Conservation (phyloP, 2,888 invertebrate species). For the Himalopsyche japonica region DNA sequence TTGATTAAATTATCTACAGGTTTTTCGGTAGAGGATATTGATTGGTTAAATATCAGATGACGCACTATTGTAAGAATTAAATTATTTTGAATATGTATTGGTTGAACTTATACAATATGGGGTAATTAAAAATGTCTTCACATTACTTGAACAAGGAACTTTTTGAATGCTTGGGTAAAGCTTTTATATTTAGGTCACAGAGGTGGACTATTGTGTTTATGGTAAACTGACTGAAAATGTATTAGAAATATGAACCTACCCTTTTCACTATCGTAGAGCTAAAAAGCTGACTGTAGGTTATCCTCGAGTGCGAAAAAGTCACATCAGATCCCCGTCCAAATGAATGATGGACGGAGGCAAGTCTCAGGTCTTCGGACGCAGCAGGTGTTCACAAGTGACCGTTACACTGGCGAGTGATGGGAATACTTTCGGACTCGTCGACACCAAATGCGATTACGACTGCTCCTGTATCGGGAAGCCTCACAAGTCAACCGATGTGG, state of each 20-base stretch:
- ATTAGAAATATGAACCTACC: neutral
- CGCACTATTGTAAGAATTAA: too few species aligned
- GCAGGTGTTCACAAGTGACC: neutral
- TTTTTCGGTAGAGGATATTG: too few species aligned
- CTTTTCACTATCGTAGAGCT: neutral
- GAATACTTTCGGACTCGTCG: neutral
- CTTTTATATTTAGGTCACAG: too few species aligned
- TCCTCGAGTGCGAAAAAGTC: neutral
- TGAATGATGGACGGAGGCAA: neutral
- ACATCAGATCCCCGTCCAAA: neutral
- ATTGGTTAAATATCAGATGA: too few species aligned
- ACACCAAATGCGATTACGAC: neutral
- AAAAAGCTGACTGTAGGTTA: neutral
- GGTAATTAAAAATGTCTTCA: too few species aligned
- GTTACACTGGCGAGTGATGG: neutral
- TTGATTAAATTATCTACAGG: too few species aligned
- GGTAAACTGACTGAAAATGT: neutral
- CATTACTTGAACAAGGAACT: too few species aligned
- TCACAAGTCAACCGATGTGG: neutral
- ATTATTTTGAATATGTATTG: too few species aligned
- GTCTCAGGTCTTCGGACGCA: neutral
- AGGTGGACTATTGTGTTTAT: too few species aligned
- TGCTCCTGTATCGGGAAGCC: neutral
- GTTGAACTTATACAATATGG: too few species aligned
- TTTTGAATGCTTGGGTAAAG: too few species aligned